Evolutionary conservation across 2,888 invertebrate genomes (phyloP).

Genomic region (Linnaemya tessellans): DNA sequence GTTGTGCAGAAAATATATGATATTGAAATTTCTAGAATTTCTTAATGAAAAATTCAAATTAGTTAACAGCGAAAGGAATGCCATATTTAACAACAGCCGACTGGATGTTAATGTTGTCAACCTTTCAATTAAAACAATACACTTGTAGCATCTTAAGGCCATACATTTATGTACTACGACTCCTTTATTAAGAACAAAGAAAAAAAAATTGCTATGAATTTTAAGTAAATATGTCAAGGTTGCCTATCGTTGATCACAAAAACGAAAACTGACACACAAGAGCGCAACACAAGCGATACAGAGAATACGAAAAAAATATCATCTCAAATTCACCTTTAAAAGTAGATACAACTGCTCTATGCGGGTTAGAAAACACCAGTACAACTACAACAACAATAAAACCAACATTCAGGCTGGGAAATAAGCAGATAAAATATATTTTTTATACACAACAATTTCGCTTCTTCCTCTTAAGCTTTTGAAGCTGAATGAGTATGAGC

Average conservation of each 20-base stretch:
- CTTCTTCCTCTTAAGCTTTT: background rate
- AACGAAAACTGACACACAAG: background rate
- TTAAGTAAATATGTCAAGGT: slow-evolving; percentile 57
- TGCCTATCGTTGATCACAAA: slow-evolving; percentile 10
- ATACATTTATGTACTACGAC: background rate
- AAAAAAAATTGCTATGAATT: background rate
- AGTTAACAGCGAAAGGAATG: background rate
- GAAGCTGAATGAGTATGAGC: too few relatives aligned
- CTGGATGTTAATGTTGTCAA: background rate
- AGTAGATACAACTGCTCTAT: background rate
- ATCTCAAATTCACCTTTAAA: background rate
- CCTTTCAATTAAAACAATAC: background rate
- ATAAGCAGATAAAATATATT: slow-evolving; percentile 15
- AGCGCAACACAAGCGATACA: background rate
- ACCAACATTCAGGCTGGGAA: slow-evolving; percentile 10
- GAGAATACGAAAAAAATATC: background rate
- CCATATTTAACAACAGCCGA: background rate
- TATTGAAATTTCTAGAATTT: background rate
- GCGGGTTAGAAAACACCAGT: too few relatives aligned
- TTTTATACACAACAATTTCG: background rate
- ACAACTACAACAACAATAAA: background rate
- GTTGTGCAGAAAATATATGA: background rate
- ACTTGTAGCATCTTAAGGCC: background rate
- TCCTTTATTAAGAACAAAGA: background rate
- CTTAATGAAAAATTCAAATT: background rate